These are phyloP conservation scores for Gallinago jamesoni DNA, from an alignment of 2,113 vertebrate genomes.

Conservation along the genomic window DNA sequence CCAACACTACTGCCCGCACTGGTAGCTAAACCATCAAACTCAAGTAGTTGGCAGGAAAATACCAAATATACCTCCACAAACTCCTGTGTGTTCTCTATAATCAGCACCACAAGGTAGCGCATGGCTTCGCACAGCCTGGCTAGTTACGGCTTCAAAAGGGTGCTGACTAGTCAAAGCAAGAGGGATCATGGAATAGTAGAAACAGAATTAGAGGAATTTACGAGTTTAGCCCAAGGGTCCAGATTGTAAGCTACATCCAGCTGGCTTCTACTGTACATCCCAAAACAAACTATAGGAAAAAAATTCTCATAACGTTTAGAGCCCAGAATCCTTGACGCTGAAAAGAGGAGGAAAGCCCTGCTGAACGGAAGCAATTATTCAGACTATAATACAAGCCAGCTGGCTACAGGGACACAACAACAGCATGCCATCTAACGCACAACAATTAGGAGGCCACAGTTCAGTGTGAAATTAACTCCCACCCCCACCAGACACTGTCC, in stretches of 20 bases:
- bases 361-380: not conserved
- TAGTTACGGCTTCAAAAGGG: not conserved
- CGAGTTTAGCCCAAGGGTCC: not conserved
- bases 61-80: not conserved
- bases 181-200: not conserved
- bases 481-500: not conserved
- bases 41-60: not conserved
- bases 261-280: not conserved
- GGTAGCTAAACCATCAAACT: not conserved
- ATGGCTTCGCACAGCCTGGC: not conserved
- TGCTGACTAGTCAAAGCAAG: not conserved
- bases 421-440: not conserved
- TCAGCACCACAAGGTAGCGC: accelerated
- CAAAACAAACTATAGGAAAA: not conserved
- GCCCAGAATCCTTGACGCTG: not conserved
- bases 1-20: not conserved
- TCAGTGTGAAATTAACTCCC: not conserved
- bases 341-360: not conserved
- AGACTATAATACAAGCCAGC: not conserved
- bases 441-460: not conserved
- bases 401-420: not conserved
- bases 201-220: not conserved
- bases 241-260: not conserved
- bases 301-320: not conserved
- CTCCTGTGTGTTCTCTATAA: not conserved